Evolutionary conservation across 2,888 invertebrate genomes (phyloP).

Genomic region (Cotesia congregata): DNA sequence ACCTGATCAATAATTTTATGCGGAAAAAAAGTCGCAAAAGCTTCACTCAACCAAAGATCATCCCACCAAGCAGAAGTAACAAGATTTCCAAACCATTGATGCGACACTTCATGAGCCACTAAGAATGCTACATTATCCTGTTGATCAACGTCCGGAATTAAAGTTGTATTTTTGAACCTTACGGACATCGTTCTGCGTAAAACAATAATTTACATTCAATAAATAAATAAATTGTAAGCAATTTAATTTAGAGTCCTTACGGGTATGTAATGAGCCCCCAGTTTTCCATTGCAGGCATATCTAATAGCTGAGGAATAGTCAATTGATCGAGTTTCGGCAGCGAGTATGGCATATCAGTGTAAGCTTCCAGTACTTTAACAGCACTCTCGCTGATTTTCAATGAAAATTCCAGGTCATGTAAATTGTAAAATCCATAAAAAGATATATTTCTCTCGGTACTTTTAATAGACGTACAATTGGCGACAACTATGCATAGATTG

Average conservation of each 20-base stretch:
- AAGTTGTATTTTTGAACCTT: background rate
- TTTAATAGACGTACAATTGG: conserved; percentile 67
- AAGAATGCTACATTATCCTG: conserved; percentile 1
- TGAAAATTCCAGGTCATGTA: conserved; percentile 81
- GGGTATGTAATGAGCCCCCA: conserved; percentile 89
- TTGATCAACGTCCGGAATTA: background rate
- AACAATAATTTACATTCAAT: too few relatives aligned
- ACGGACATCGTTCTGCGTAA: background rate
- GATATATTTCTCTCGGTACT: conserved; percentile 62
- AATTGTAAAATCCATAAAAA: conserved; percentile 81
- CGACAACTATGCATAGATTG: conserved; percentile 83
- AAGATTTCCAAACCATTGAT: conserved; percentile 45
- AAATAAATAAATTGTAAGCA: too few relatives aligned
- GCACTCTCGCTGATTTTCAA: conserved; percentile 84
- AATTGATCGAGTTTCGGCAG: conserved; percentile 90
- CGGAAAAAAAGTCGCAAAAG: conserved; percentile 40
- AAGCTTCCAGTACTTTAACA: conserved; percentile 81
- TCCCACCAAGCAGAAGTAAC: conserved; percentile 45
- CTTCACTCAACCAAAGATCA: conserved; percentile 46
- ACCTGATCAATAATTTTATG: background rate
- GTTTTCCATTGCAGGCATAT: conserved; percentile 91
- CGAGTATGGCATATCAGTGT: conserved; percentile 84
- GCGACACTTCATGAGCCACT: conserved; percentile 42
- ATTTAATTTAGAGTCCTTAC: conserved; percentile 59
- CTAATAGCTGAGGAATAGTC: conserved; percentile 84